These are phyloP conservation scores for Lycaena phlaeas DNA, from an alignment of 2,888 invertebrate genomes.

Conservation along the genomic window DNA sequence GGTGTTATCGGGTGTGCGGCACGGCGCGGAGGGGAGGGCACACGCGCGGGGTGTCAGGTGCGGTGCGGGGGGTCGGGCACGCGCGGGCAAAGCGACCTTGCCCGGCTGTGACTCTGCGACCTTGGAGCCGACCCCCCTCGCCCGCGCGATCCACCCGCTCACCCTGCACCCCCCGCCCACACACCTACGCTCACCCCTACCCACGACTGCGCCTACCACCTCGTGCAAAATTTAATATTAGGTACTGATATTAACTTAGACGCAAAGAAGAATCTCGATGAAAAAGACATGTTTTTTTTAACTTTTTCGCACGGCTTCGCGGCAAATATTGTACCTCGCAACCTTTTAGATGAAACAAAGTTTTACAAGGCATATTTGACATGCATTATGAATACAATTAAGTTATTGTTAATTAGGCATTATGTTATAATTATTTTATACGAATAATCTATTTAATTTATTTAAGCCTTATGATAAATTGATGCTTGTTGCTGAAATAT, in stretches of 20 bases:
- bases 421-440: too few species aligned
- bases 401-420: too few species aligned
- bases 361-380: too few species aligned
- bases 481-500: too few species aligned
- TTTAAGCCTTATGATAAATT: too few species aligned
- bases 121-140: conserved; percentile 50
- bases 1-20: conserved; percentile 51
- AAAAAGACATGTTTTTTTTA: background rate
- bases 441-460: too few species aligned
- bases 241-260: conserved; percentile 31
- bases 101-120: conserved; percentile 73
- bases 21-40: conserved; percentile 28
- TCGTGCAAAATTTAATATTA: conserved; percentile 62
- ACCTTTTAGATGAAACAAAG: too few species aligned
- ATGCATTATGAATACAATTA: too few species aligned
- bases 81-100: conserved; percentile 70
- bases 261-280: conserved; percentile 4
- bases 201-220: conserved; percentile 40
- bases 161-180: conserved; percentile 22
- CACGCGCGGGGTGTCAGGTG: conserved; percentile 67
- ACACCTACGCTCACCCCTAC: conserved; percentile 25
- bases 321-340: too few species aligned
- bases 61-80: conserved; percentile 43
- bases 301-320: background rate
- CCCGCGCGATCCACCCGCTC: conserved; percentile 22